Conservation (phyloP, 2,888 invertebrate species). For the Pteria penguin region DNA sequence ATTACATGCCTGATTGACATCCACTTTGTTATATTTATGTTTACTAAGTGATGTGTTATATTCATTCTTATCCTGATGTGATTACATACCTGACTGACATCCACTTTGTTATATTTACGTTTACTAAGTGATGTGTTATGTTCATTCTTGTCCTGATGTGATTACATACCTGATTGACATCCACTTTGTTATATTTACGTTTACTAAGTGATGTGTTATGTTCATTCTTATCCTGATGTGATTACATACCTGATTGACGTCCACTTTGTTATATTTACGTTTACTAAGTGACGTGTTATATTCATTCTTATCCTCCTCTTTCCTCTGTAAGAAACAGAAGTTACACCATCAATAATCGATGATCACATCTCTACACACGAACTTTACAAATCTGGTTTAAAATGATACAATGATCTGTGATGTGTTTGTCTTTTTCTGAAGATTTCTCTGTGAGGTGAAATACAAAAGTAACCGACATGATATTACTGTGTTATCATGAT, state of each 20-base stretch:
- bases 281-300: constrained; percentile 27
- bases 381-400: no score
- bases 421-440: no score
- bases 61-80: constrained; percentile 52
- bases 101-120: constrained; percentile 15
- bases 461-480: no score
- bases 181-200: constrained; percentile 7
- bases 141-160: constrained; percentile 52
- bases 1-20: constrained; percentile 8
- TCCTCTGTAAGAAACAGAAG: neutral
- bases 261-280: constrained; percentile 7
- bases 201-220: constrained; percentile 26
- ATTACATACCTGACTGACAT: constrained; percentile 6
- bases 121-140: constrained; percentile 23
- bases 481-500: no score
- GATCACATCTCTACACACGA: no score
- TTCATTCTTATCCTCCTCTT: constrained; percentile 52
- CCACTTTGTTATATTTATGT: constrained; percentile 16
- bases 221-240: constrained; percentile 52
- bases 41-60: constrained; percentile 22
- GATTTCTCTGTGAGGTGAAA: no score
- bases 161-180: constrained; percentile 7
- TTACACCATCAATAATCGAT: no score
- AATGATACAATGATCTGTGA: no score
- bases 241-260: constrained; percentile 4